Evolutionary conservation across 2,888 invertebrate species (phyloP), one percentile per base, ranked within the genome.

Genomic region (Lochmaea capreae): DNA sequence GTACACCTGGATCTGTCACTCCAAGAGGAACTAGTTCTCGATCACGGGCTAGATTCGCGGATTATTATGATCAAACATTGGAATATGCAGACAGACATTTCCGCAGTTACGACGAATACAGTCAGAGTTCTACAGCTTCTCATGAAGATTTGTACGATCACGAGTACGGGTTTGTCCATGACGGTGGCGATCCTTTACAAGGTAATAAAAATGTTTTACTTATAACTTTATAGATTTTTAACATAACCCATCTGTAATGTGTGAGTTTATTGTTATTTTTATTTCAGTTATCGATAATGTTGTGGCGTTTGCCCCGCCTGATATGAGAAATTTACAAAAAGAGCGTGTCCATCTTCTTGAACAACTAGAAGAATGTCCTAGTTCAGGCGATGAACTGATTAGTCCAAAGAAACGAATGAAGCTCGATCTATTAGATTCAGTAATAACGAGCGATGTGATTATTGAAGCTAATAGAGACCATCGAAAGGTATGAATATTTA

Each of bases 91-190:
- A 90, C 89, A 78, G 86, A 90, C 88, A 91, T 80, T 89, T 90
- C 86, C 91, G 92, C 73, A 91, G 89, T 84, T 91, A 91, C 84
- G 93, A 94, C 83, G 91, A 96, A 88, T 93, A 93, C 89, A 90
- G 94, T 87, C 91, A 92, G 87, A 89, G 94, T 82, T 91, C 91
- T 75, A 90, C 89, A 39, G 90, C 92, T 4, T 91, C 91, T 42
- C 92, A 92, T 83, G 93, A 93, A 78, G 93, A 94, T 65, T 77
- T 80, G 43, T 86, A 85, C 80, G 86, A 86, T 65, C 88, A 88
- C 76, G 88, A 88, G 72, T 88, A 87, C 76, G 86, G 86, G 42
- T 88, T 88, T 78, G 85, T 87, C 74, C 81, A 79, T 74, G 87
- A 89, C 8, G 61, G 12, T 8, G 59, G 59, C 42, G 89, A 77